phyloP scores from a whole-genome alignment of 1,140 invertebrate species.

The Nasonia vitripennis region DNA sequence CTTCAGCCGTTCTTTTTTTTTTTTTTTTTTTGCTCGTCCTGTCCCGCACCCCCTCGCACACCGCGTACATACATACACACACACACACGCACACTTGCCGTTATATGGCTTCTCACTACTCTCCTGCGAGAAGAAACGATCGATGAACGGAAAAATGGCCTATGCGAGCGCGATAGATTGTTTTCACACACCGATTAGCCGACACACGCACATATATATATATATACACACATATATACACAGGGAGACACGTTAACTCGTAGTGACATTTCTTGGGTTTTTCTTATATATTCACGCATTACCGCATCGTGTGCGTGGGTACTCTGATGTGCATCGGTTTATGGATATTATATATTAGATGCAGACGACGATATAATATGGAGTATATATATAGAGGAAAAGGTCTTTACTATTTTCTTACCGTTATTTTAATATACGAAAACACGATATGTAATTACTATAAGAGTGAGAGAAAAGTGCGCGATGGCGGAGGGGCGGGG shows the following conservation, averaged over 20 bases:
- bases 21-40: neutral
- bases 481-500: neutral
- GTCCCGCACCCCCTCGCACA: neutral
- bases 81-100: neutral
- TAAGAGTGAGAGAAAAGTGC: neutral
- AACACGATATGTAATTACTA: neutral
- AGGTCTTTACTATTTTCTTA: constrained; percentile 46
- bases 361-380: no score
- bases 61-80: neutral
- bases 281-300: neutral
- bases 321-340: neutral
- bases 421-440: constrained; percentile 33
- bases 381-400: neutral
- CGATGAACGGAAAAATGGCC: constrained; percentile 23
- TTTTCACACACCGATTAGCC: neutral
- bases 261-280: neutral
- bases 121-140: neutral
- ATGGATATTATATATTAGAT: neutral
- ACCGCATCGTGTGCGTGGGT: neutral
- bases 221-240: no score
- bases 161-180: constrained; percentile 5
- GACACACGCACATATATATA: neutral
- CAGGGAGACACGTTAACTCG: neutral
- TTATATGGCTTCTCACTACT: neutral
- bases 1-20: neutral